Evolutionary conservation across 2,888 invertebrate species (phyloP), one percentile per base, ranked within the genome.

Genomic region (Sisyra nigra): DNA sequence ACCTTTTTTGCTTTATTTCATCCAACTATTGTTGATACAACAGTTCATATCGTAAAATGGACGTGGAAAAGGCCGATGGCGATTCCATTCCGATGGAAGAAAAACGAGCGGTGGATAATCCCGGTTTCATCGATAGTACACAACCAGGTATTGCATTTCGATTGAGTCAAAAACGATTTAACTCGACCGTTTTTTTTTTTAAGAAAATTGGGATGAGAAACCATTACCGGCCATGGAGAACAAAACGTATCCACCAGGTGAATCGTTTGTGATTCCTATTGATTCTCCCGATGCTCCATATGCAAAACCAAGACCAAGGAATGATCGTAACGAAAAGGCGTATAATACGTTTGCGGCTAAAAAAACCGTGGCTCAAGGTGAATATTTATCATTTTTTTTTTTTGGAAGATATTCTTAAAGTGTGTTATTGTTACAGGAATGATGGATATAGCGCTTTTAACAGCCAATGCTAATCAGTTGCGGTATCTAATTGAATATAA

Each of bases 381-480:
- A 33, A n/a, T 3, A 10, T 33, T 33, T 33, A 33, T 11, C 9
- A 6, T 33, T 33, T 33, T 33, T 33, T 11, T 6, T 2, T 18
- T 8, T 3, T 37, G 35, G 3, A n/a, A n/a, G n/a, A n/a, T n/a
- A n/a, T n/a, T n/a, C n/a, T n/a, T n/a, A n/a, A n/a, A n/a, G n/a
- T n/a, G n/a, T n/a, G n/a, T n/a, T n/a, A n/a, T n/a, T n/a, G n/a
- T 54, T 57, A 14, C 50, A 63, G 78, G 79, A 18, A 73, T 80
- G 68, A 76, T 79, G 75, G 79, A 80, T 52, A 71, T 80, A 32
- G 78, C 79, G 0, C 57, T 80, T 32, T 67, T 80, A 38, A 78
- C 78, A 3, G 77, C 80, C 1, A 80, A 80, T 56, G 77, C 78
- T 1, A 78, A 78, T 56, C 80, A 80, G 51, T 59, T 80, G 41